A percentile compares a stretch with the other conserved stretches of the same genome.
These are phyloP conservation scores for Apostichopus parvimensis DNA, from an alignment of 35 echinoderm and acorn worm genomes.

Conservation along the genomic window DNA sequence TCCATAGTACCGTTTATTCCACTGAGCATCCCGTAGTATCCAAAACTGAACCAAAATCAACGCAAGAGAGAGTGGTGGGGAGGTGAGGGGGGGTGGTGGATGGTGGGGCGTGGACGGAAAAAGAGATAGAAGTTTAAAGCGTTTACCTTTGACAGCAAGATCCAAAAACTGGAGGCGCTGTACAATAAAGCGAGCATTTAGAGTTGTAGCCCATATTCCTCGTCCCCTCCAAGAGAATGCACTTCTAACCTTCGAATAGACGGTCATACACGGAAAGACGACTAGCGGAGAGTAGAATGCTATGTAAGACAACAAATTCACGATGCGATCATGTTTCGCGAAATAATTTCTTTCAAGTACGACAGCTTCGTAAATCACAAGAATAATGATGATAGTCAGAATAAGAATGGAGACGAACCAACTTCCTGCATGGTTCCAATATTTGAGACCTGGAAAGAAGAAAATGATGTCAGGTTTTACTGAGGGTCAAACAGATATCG, in stretches of 20 bases:
- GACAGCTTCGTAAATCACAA: neutral
- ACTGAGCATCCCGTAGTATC: too few relatives aligned
- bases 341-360: neutral
- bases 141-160: neutral
- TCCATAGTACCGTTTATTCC: too few relatives aligned
- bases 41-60: too few relatives aligned
- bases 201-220: neutral
- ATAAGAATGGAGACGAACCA: constrained; percentile 3
- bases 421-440: constrained; percentile 13
- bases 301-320: neutral
- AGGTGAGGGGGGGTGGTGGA: too few relatives aligned
- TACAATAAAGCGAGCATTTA: neutral
- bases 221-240: neutral
- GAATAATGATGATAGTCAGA: neutral
- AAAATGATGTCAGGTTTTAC: neutral
- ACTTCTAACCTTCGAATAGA: neutral
- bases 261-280: constrained; percentile 6
- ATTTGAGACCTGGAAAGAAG: neutral
- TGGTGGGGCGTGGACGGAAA: too few relatives aligned
- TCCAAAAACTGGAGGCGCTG: constrained; percentile 7
- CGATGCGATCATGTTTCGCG: neutral
- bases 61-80: too few relatives aligned
- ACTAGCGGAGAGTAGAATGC: neutral
- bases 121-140: too few relatives aligned
- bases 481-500: too few relatives aligned